Base-by-base conservation (phyloP, 1,140 invertebrate species). In the Caerostris darwini region DNA sequence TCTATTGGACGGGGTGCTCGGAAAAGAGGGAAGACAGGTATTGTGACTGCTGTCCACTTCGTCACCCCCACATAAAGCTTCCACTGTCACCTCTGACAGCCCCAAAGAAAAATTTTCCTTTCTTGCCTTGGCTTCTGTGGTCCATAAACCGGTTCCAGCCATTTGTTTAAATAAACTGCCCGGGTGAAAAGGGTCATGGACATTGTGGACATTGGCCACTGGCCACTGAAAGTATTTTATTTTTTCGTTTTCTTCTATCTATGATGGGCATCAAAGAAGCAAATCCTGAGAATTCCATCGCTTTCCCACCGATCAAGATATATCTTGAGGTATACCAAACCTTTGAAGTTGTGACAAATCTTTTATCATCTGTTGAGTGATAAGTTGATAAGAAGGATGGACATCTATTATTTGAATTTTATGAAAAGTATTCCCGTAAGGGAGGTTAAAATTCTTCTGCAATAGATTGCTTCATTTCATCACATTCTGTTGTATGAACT, bases 11-110 rank as follows among this genome's bases (percentile, higher is more conserved):
- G 4, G 54, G 50, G 0, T 14, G 59, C 53, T 54, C 8, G 17
- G 34, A 91, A 83, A 57, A 61, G 54, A 53, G 58, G 34, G 61
- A 54, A 61, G 67, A 14, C 69, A 61, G 57, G 54, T n/a, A 91
- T 82, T 91, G 90, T 90, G 90, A 81, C 91, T 59, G 58, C n/a
- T 92, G 91, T 92, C 59, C 91, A 92, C 91, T 92, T 86, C 57
- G 91, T 92, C 91, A 92, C 59, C 34, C 59, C 54, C 69, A 12
- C 58, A 92, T 59, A 92, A 92, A 69, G 91, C 77, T 61, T 7
- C 71, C 71, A 59, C 56, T 91, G 71, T 58, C 56, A 56, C 14
- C 10, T 50, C 86, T 92, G 50, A 91, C 90, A 59, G 54, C 7
- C 71, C 34, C 58, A 7, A 14, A n/a, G 58, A 85, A 85, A 85